These are phyloP conservation scores for Cydia amplana DNA, from an alignment of 1,140 invertebrate genomes.

Conservation along the genomic window DNA sequence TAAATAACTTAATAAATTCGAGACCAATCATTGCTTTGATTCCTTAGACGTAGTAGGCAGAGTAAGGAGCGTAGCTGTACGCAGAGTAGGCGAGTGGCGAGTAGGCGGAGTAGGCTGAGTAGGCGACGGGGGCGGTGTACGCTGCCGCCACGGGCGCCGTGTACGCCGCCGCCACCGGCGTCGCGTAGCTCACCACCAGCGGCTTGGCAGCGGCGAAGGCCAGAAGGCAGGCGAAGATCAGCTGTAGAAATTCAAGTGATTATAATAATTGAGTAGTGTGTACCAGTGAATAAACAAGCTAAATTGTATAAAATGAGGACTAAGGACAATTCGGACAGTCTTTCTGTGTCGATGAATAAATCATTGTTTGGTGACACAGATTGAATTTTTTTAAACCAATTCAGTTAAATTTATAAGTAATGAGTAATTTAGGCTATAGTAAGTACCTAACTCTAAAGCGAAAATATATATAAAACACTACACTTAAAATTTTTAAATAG, in stretches of 20 bases:
- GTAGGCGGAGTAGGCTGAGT: slow-evolving; percentile 76
- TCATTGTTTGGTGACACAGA: too few relatives aligned
- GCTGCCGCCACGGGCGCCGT: slow-evolving; percentile 61
- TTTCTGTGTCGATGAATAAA: neutral
- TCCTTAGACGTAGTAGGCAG: slow-evolving; percentile 61
- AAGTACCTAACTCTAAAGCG: too few relatives aligned
- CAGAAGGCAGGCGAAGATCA: slow-evolving; percentile 78
- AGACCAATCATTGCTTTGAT: neutral
- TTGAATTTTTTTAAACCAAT: too few relatives aligned
- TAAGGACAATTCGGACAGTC: too few relatives aligned
- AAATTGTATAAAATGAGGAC: neutral
- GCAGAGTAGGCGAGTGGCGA: slow-evolving; percentile 68
- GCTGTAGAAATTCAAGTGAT: slow-evolving; percentile 59
- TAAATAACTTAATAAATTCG: slow-evolving; percentile 28
- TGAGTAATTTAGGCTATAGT: too few relatives aligned
- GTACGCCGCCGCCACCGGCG: slow-evolving; percentile 62
- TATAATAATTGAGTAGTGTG: neutral
- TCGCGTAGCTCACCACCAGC: slow-evolving; percentile 64
- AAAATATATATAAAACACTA: too few relatives aligned
- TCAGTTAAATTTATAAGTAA: too few relatives aligned
- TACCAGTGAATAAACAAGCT: neutral
- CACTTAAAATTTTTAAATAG: too few relatives aligned
- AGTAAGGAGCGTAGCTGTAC: slow-evolving; percentile 68
- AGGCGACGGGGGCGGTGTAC: slow-evolving; percentile 69
- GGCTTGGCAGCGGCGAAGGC: slow-evolving; percentile 78